Conservation (phyloP, 2,888 invertebrate genomes). For the Torymus tubicola region DNA sequence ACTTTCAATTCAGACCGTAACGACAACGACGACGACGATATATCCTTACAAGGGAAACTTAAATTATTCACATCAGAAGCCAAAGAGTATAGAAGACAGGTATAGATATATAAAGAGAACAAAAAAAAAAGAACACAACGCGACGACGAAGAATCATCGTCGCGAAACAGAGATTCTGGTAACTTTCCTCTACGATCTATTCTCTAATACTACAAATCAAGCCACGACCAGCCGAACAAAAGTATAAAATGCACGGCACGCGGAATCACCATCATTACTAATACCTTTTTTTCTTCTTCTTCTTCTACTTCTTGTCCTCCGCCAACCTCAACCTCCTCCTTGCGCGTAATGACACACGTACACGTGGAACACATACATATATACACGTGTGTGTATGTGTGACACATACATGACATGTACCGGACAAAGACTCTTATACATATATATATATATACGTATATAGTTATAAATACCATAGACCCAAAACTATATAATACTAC, state of each 20-base stretch:
- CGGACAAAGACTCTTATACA: too few species aligned
- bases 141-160: background rate
- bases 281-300: slow-evolving; percentile 17
- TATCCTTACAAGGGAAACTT: too few species aligned
- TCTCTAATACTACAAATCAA: slow-evolving; percentile 43
- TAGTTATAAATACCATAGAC: too few species aligned
- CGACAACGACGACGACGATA: too few species aligned
- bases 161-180: background rate
- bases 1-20: too few species aligned
- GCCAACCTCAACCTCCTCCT: background rate
- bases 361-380: background rate
- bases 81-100: too few species aligned
- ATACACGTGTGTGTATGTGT: background rate
- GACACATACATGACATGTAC: too few species aligned
- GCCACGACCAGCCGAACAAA: slow-evolving; percentile 1
- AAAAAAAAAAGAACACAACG: background rate
- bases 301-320: too few species aligned
- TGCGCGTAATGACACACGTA: slow-evolving; percentile 9
- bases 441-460: too few species aligned
- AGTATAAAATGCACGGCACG: slow-evolving; percentile 18
- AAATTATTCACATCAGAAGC: too few species aligned
- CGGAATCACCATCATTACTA: slow-evolving; percentile 48
- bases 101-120: background rate
- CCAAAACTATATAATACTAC: slow-evolving; percentile 1
- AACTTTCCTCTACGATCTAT: slow-evolving; percentile 4